A percentile compares a stretch with the other conserved stretches of the same genome.
phyloP scores from a whole-genome alignment of 2,888 invertebrate genomes.

The Melipona beecheii region DNA sequence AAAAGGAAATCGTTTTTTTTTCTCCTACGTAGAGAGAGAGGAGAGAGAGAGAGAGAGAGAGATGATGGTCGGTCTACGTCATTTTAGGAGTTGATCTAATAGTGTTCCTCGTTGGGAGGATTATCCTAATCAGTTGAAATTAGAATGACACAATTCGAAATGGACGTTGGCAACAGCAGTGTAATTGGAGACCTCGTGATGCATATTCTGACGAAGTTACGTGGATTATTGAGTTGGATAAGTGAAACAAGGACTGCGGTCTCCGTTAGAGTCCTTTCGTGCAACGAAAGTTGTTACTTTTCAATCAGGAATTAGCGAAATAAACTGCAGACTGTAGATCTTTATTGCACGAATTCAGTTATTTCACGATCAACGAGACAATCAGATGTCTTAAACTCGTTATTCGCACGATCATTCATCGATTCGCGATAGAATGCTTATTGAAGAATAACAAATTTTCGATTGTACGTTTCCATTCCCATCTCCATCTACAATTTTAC shows the following conservation, averaged over 20 bases:
- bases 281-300: neutral
- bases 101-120: neutral
- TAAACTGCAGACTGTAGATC: no score
- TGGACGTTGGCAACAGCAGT: neutral
- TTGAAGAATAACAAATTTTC: no score
- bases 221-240: neutral
- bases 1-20: neutral
- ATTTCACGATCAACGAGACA: no score
- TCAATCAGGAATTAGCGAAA: neutral
- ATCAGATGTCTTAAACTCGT: no score
- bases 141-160: conserved; percentile 24
- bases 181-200: conserved; percentile 1
- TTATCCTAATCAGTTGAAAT: conserved; percentile 28
- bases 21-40: no score
- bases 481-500: no score
- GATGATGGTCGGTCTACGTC: no score
- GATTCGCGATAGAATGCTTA: no score
- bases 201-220: neutral
- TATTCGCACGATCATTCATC: no score
- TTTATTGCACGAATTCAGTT: no score
- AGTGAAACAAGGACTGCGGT: neutral
- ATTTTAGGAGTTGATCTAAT: neutral
- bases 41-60: no score
- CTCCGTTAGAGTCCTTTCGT: neutral
- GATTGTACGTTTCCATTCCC: no score